Percentiles rank a stretch among this genome's conserved stretches.
phyloP scores from a whole-genome alignment of 2,113 vertebrate species.

The Dipodomys ordii region DNA sequence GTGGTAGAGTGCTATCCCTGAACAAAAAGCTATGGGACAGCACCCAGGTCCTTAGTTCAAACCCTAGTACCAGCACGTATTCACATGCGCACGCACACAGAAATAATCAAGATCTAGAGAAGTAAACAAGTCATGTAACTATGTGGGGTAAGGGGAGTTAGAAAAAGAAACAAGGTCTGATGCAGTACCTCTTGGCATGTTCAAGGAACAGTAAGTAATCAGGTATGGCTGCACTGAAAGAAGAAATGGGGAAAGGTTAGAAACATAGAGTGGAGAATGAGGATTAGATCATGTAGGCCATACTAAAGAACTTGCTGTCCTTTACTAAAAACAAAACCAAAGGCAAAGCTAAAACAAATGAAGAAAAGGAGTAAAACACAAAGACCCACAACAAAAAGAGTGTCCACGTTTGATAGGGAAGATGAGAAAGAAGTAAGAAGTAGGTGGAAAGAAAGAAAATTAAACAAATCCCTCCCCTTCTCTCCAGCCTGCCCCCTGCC shows the following conservation, averaged over 20 bases:
- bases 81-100: no score
- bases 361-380: neutral
- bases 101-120: neutral
- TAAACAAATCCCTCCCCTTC: neutral
- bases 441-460: neutral
- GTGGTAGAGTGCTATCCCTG: no score
- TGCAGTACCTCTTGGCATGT: neutral
- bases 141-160: neutral
- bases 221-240: neutral
- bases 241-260: neutral
- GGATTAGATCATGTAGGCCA: no score
- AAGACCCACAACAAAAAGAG: neutral
- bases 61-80: no score
- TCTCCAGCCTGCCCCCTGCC: no score
- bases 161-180: neutral
- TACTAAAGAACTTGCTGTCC: neutral
- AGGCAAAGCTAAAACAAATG: neutral
- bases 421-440: neutral
- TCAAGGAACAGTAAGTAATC: neutral
- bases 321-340: neutral
- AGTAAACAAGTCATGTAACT: neutral
- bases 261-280: neutral
- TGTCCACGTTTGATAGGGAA: neutral
- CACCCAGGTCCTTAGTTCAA: no score
- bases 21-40: no score